Base-by-base conservation (phyloP, 1,140 invertebrate species). In the Bicyclus anynana region DNA sequence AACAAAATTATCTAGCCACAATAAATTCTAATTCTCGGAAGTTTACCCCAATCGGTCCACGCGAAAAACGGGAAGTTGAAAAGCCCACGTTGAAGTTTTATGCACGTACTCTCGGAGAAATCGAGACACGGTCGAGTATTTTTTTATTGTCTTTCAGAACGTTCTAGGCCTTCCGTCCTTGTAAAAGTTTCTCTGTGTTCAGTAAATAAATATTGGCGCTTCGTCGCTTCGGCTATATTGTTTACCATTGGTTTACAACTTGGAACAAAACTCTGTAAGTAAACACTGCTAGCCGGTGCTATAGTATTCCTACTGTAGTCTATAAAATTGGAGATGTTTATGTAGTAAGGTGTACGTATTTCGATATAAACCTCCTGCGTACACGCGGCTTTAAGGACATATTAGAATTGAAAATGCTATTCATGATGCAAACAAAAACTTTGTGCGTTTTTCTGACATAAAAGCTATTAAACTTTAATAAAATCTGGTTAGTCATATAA, bases 1-100 rank as follows among this genome's bases (percentile, higher is more conserved):
- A 35, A 35, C 33, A 40, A 40, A 17, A 3, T 40, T 13, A 38
- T 38, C 35, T 1, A 2, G 33, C n/a, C 35, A 40, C 37, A 14
- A 40, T 40, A 40, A 40, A 40, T 40, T 40, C 37, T 40, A 40
- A 14, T 40, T 40, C 12, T 12, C 12, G 37, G 16, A 40, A 40
- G 37, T 40, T 40, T 40, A 14, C 37, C 37, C 37, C 37, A 40
- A 16, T 5, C 14, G 6, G 16, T 14, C 37, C 0, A 17, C 16
- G 14, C 37, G 37, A 40, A 10, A 40, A 5, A 5, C 13, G 7
- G 37, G 16, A 14, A 40, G 37, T 40, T 16, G 37, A 40, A 40
- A 16, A 40, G 37, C 37, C 16, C 16, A 5, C 37, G 17, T 40
- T 40, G 37, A 40, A 40, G 13, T 40, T 40, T 40, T 40, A 40